Evolutionary conservation across 2,888 invertebrate genomes (phyloP).

Genomic region (Linnaemya tessellans): DNA sequence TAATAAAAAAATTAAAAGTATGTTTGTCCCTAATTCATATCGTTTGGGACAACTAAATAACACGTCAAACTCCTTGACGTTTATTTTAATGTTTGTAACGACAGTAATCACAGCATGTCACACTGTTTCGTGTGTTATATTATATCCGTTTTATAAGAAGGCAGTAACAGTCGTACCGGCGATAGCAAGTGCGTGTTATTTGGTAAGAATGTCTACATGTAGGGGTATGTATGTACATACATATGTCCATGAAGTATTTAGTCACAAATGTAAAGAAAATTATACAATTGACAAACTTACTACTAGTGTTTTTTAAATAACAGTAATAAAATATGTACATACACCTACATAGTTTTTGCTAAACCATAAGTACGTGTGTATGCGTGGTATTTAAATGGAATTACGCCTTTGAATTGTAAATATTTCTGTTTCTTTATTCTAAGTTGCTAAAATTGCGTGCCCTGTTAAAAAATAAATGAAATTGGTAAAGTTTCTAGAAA

Average conservation of each 20-base stretch:
- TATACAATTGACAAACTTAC: constrained; percentile 41
- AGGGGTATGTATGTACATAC: not conserved
- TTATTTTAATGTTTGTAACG: constrained; percentile 56
- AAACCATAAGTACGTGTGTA: not conserved
- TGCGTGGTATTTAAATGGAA: not conserved
- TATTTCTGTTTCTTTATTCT: constrained; percentile 9
- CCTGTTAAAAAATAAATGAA: constrained; percentile 25
- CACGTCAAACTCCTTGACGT: constrained; percentile 57
- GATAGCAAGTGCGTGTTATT: constrained; percentile 25
- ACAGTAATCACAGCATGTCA: constrained; percentile 65
- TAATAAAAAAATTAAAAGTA: not conserved
- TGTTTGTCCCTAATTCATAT: constrained; percentile 12
- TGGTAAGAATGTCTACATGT: constrained; percentile 38
- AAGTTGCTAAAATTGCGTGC: constrained; percentile 44
- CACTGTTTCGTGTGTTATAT: constrained; percentile 19
- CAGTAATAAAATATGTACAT: not conserved
- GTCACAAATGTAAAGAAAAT: constrained; percentile 29
- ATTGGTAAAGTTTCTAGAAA: constrained; percentile 16
- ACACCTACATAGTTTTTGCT: not conserved
- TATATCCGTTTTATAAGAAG: not conserved
- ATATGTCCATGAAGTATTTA: constrained; percentile 44
- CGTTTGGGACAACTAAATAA: constrained; percentile 62
- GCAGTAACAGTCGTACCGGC: not conserved
- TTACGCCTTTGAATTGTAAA: constrained; percentile 21
- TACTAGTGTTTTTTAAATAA: constrained; percentile 12